These are phyloP conservation scores for Mallateleia sp. DNA, from an alignment of 2,888 invertebrate species.

Conservation along the genomic window DNA sequence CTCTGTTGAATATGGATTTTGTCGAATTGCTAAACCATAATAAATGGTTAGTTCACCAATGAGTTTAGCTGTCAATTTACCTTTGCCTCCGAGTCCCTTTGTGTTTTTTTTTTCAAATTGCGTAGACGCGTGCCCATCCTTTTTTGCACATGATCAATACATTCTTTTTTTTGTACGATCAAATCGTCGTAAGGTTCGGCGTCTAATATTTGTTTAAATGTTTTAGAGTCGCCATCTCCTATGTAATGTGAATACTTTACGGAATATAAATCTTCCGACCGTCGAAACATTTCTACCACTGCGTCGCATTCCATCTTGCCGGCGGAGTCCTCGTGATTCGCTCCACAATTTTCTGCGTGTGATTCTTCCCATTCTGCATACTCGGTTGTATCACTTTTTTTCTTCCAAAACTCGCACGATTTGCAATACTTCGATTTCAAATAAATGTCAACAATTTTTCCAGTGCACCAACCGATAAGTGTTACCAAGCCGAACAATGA, in stretches of 20 bases:
- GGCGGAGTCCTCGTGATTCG: constrained; percentile 42
- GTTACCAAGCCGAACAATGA: constrained; percentile 19
- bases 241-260: constrained; percentile 59
- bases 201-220: constrained; percentile 58
- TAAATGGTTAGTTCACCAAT: constrained; percentile 67
- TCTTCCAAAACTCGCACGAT: constrained; percentile 65
- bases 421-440: too few relatives aligned
- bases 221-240: constrained; percentile 60
- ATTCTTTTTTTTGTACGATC: constrained; percentile 67
- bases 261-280: constrained; percentile 40
- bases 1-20: constrained; percentile 71
- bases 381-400: constrained; percentile 62
- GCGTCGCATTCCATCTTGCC: constrained; percentile 51
- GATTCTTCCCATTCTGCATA: constrained; percentile 48
- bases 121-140: constrained; percentile 54
- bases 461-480: constrained; percentile 69
- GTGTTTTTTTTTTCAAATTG: too few relatives aligned
- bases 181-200: too few relatives aligned
- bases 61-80: constrained; percentile 61
- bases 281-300: constrained; percentile 64
- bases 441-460: constrained; percentile 63
- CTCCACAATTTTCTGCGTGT: constrained; percentile 31
- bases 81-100: constrained; percentile 65
- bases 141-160: constrained; percentile 70
- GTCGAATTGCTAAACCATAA: constrained; percentile 66